These are phyloP conservation scores for Penaeus indicus DNA, from an alignment of 1,140 invertebrate species.

Conservation along the genomic window DNA sequence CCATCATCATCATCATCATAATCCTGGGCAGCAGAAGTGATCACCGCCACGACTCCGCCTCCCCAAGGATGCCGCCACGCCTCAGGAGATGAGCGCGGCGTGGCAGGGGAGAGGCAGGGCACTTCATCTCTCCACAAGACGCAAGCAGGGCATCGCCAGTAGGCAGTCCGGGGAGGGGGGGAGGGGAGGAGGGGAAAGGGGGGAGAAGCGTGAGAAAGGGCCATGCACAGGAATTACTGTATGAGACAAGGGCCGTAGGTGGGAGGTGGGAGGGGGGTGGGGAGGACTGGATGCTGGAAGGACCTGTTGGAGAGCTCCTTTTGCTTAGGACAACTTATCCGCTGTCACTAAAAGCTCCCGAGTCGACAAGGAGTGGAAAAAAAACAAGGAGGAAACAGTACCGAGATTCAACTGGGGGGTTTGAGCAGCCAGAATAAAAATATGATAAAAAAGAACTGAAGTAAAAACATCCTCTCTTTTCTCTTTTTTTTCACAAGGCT, in stretches of 20 bases:
- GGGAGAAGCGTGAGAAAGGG: background rate
- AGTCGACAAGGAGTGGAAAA: too few species aligned
- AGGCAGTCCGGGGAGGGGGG: background rate
- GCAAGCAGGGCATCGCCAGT: background rate
- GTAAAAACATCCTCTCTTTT: too few species aligned
- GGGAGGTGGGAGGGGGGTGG: background rate
- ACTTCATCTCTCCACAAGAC: background rate
- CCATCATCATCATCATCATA: too few species aligned
- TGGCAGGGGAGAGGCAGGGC: conserved; percentile 44
- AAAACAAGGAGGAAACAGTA: too few species aligned
- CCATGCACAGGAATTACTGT: background rate
- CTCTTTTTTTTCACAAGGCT: too few species aligned
- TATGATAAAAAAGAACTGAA: too few species aligned
- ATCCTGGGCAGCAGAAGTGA: too few species aligned
- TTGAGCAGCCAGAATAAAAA: too few species aligned
- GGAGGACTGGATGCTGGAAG: background rate
- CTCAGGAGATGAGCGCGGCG: conserved; percentile 31
- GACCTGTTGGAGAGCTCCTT: conserved; percentile 45
- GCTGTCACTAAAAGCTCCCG: background rate
- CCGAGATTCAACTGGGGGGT: too few species aligned
- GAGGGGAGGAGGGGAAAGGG: background rate
- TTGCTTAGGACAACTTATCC: background rate
- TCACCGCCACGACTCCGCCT: too few species aligned
- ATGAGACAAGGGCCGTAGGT: conserved; percentile 9
- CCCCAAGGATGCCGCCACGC: too few species aligned